These are phyloP conservation scores for Hylaea fasciaria DNA, from an alignment of 2,888 invertebrate species.

Conservation along the genomic window DNA sequence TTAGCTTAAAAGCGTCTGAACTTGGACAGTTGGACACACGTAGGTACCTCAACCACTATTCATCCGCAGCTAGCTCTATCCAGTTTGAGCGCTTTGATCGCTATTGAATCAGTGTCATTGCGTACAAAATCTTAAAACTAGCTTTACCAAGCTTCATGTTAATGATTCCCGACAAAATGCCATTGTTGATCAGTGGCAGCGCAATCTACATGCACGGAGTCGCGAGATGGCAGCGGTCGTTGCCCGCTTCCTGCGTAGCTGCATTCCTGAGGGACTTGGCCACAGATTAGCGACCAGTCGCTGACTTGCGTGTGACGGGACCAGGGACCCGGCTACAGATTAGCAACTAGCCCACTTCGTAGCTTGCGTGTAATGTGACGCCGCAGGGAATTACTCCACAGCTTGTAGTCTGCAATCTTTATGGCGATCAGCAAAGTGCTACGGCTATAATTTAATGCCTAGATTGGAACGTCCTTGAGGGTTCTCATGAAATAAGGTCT, in stretches of 20 bases:
- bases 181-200: constrained; percentile 25
- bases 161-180: not conserved
- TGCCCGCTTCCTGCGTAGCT: constrained; percentile 68
- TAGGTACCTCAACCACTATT: too few relatives aligned
- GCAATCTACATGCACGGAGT: constrained; percentile 32
- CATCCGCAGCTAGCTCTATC: too few relatives aligned
- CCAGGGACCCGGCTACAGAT: constrained; percentile 9
- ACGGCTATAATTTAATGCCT: not conserved
- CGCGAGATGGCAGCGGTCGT: constrained; percentile 54
- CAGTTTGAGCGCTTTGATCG: too few relatives aligned
- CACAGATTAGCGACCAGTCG: constrained; percentile 28
- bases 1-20: too few relatives aligned
- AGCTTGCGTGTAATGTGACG: constrained; percentile 1
- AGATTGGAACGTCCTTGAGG: constrained; percentile 7
- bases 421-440: constrained; percentile 17
- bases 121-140: too few relatives aligned
- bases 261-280: constrained; percentile 67
- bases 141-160: not conserved
- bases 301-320: constrained; percentile 16
- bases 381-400: constrained; percentile 20
- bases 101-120: too few relatives aligned
- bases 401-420: constrained; percentile 24
- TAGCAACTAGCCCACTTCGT: constrained; percentile 1
- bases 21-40: too few relatives aligned
- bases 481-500: not conserved